A percentile compares a stretch with the other conserved stretches of the same genome.
These are phyloP conservation scores for Sinocyclocheilus grahami DNA, from an alignment of 2,113 vertebrate genomes.

Conservation along the genomic window DNA sequence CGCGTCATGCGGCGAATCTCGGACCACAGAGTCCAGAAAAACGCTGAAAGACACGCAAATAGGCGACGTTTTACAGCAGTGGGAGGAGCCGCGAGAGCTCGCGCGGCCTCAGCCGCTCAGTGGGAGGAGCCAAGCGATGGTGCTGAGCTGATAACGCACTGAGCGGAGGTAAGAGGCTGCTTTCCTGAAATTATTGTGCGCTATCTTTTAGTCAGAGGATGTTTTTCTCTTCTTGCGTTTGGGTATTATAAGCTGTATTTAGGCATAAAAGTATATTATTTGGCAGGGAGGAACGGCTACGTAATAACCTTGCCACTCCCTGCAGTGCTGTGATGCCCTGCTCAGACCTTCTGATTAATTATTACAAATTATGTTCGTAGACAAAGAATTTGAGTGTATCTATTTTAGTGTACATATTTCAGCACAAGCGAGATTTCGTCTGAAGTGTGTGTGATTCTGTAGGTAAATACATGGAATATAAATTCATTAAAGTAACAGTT, in stretches of 20 bases:
- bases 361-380: constrained; percentile 44
- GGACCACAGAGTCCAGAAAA: constrained; percentile 34
- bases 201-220: constrained; percentile 1
- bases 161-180: constrained; percentile 71
- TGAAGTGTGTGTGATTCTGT: background rate
- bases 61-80: constrained; percentile 55
- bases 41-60: constrained; percentile 15
- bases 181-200: constrained; percentile 64
- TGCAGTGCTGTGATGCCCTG: constrained; percentile 70
- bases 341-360: constrained; percentile 59
- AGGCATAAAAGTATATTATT: background rate
- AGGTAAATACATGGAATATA: background rate
- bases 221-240: background rate
- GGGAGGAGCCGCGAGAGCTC: constrained; percentile 60
- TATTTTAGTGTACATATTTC: background rate
- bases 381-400: background rate
- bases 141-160: constrained; percentile 66
- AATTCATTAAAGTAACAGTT: constrained; percentile 26
- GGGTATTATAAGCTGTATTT: background rate
- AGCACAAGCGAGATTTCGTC: background rate
- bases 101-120: constrained; percentile 63
- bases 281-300: background rate
- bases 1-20: constrained; percentile 57
- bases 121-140: constrained; percentile 75
- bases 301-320: constrained; percentile 79